A percentile compares a stretch with the other conserved stretches of the same genome.
Evolutionary conservation across 2,113 vertebrate genomes (phyloP).

Genomic region (Taurulus bubalis): DNA sequence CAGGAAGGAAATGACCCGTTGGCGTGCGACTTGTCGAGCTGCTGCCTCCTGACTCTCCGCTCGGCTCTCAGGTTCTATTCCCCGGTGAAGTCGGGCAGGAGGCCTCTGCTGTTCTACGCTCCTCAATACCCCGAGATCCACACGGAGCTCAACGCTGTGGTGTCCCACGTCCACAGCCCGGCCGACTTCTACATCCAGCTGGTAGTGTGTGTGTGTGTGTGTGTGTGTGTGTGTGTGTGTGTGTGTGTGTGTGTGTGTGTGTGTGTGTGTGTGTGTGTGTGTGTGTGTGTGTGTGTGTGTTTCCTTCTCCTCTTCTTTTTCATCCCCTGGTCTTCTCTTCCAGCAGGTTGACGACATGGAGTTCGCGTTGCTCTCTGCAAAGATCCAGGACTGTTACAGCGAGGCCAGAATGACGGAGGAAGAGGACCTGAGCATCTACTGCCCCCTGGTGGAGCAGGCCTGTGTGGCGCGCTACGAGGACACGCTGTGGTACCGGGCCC

Average conservation of each 20-base stretch:
- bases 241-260: too few relatives aligned
- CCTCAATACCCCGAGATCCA: slow-evolving; percentile 82
- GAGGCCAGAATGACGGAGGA: slow-evolving; percentile 32
- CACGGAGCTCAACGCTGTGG: slow-evolving; percentile 79
- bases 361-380: slow-evolving; percentile 78
- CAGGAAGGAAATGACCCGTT: too few relatives aligned
- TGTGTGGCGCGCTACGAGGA: slow-evolving; percentile 88
- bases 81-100: slow-evolving; percentile 56
- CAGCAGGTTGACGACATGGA: slow-evolving; percentile 85
- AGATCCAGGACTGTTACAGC: slow-evolving; percentile 86
- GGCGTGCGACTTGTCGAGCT: too few relatives aligned
- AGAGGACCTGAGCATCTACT: slow-evolving; percentile 80
- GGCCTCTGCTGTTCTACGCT: slow-evolving; percentile 78
- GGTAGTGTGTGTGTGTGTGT: slow-evolving; percentile 54
- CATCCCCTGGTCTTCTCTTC: too few relatives aligned
- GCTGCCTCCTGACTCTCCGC: background rate
- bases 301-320: too few relatives aligned
- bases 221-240: too few relatives aligned
- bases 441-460: slow-evolving; percentile 87
- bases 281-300: too few relatives aligned
- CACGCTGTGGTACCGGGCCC: slow-evolving; percentile 90
- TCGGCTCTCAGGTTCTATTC: slow-evolving; percentile 72
- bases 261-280: too few relatives aligned
- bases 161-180: slow-evolving; percentile 88
- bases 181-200: slow-evolving; percentile 91